Evolutionary conservation across 2,113 vertebrate genomes (phyloP).

Genomic region (Planiliza haematocheilus): DNA sequence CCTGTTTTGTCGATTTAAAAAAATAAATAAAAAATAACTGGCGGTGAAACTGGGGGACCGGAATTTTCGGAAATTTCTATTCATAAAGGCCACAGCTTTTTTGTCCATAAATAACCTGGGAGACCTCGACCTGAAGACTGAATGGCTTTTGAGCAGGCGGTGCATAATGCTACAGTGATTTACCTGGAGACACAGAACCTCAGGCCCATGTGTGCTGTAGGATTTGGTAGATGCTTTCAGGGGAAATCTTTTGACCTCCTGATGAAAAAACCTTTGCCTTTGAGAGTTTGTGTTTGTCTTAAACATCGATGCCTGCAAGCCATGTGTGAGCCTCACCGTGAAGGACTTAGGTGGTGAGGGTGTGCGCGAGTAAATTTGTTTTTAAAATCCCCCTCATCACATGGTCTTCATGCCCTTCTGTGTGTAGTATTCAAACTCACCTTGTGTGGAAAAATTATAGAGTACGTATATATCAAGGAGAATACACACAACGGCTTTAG

Average conservation of each 20-base stretch:
- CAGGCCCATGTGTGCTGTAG: neutral
- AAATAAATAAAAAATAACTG: no score
- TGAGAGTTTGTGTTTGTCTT: conserved; percentile 19
- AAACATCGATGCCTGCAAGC: neutral
- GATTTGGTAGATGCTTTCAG: conserved; percentile 15
- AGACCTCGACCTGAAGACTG: neutral
- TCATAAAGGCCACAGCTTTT: neutral
- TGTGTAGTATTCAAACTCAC: conserved; percentile 62
- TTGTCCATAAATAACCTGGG: conserved; percentile 14
- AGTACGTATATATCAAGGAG: conserved; percentile 30
- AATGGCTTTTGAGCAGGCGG: conserved; percentile 10
- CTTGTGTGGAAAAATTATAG: conserved; percentile 24
- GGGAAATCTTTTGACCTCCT: conserved; percentile 11
- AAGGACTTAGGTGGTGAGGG: neutral
- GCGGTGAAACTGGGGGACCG: neutral
- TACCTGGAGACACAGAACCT: neutral
- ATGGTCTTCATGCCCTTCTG: neutral
- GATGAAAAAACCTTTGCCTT: conserved; percentile 11
- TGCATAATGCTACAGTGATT: neutral
- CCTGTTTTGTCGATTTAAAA: conserved; percentile 44
- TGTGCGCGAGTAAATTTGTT: conserved; percentile 17
- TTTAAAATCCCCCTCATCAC: conserved; percentile 21
- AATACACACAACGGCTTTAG: conserved; percentile 34
- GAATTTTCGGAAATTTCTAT: conserved; percentile 22
- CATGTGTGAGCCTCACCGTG: conserved; percentile 12